Percentiles rank a stretch among this genome's conserved stretches.
Conservation (phyloP, 2,888 invertebrate species). For the Conomelus anceps region DNA sequence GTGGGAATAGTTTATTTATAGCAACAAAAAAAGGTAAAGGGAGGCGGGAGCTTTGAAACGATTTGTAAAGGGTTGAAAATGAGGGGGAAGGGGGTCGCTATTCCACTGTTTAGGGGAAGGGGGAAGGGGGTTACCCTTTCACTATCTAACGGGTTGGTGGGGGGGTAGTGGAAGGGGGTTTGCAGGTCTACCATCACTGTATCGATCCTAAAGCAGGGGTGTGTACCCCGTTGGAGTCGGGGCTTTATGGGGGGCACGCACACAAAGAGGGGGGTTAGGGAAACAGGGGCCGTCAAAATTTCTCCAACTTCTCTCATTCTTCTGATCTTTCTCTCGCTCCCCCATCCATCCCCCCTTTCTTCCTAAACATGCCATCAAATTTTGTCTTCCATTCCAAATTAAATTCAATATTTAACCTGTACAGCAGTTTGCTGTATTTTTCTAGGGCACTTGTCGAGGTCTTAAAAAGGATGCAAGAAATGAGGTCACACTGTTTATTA, state of each 20-base stretch:
- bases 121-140: no score
- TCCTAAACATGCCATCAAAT: neutral
- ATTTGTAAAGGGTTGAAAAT: neutral
- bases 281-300: neutral
- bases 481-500: no score
- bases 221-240: neutral
- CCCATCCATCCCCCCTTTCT: neutral
- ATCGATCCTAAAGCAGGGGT: neutral
- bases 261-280: neutral
- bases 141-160: neutral
- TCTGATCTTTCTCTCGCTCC: neutral
- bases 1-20: neutral
- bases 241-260: neutral
- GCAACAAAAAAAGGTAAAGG: neutral
- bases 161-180: no score
- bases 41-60: neutral
- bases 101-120: neutral
- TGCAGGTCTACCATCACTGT: neutral
- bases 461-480: no score
- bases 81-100: neutral
- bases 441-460: no score
- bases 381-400: neutral
- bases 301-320: neutral
- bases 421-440: no score
- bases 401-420: neutral